Base-by-base conservation (phyloP, 2,797 vertebrate species). In the Erithacus rubecula region DNA sequence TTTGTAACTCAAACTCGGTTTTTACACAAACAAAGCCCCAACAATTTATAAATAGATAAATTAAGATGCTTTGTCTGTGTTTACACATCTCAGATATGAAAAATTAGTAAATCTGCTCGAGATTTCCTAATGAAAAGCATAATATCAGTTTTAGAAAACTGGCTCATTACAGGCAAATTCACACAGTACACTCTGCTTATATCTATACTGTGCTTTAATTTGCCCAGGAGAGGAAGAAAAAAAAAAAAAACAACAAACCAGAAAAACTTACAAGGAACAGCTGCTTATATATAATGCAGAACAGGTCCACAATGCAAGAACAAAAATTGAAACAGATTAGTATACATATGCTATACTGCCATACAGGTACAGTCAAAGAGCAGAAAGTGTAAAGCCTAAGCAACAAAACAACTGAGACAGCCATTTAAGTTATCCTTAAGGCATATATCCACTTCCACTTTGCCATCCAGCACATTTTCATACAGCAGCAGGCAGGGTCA, bases 251-350 rank as follows among this genome's bases (percentile, higher is more conserved):
- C 12, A 10, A 6, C 26, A 55, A 70, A 41, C 64, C 19, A 19
- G 11, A 56, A 69, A 86, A 90, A 98, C 98, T 98, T 98, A 98
- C 97, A 96, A 92, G 97, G 96, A 96, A 97, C 94, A 88, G 96
- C 97, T 97, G 97, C 67, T 84, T 72, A 83, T 83, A 90, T 87
- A 90, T 81, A 84, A 92, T 91, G 94, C 86, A 97, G 97, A 94
- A 95, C 86, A 96, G 95, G 95, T 97, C 97, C 98, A 96, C 70
- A 96, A 81, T 88, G 96, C 91, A 96, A 93, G 95, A 94, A 97
- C 91, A 97, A 83, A 96, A 96, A 97, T 92, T 94, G 91, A 87
- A 97, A 97, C 36, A 97, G 52, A 90, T 97, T 98, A 98, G 97
- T 97, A 77, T 72, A 93, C 78, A 95, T 51, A 71, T 18, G 71